These are phyloP conservation scores for Gnatocerus cornutus DNA, from an alignment of 2,888 invertebrate species.

Conservation along the genomic window DNA sequence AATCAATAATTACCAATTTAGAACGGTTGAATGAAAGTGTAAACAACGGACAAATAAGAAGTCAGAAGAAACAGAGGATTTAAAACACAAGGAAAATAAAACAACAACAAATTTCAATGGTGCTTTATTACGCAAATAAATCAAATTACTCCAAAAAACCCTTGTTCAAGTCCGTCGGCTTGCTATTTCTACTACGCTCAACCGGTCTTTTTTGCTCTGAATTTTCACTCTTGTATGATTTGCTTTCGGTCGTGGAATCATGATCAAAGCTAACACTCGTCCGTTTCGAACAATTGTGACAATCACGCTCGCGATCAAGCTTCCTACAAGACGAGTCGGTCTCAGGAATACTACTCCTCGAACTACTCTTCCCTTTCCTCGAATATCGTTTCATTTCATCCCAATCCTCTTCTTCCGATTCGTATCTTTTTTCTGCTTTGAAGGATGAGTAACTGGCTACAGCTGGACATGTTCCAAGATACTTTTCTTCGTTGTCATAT, in stretches of 20 bases:
- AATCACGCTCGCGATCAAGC: not conserved
- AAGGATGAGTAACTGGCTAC: not conserved
- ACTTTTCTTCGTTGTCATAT: slow-evolving; percentile 4
- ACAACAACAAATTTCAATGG: too few species aligned
- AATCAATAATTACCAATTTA: too few species aligned
- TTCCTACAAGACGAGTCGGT: not conserved
- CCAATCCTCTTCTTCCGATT: not conserved
- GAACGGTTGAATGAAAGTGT: too few species aligned
- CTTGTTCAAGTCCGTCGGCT: not conserved
- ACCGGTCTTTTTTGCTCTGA: not conserved
- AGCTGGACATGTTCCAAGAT: not conserved
- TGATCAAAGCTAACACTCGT: not conserved
- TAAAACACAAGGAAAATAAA: too few species aligned
- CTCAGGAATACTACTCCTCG: not conserved
- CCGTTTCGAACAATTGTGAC: not conserved
- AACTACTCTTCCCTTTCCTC: not conserved
- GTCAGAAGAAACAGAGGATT: too few species aligned
- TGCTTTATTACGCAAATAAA: too few species aligned
- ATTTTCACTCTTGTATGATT: not conserved
- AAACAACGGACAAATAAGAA: too few species aligned
- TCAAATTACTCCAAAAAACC: not conserved
- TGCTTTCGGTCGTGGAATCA: not conserved
- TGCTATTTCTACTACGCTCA: not conserved
- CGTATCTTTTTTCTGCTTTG: not conserved
- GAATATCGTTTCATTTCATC: not conserved